phyloP scores from a whole-genome alignment of 2,888 invertebrate species.

The Parnassius orleans region DNA sequence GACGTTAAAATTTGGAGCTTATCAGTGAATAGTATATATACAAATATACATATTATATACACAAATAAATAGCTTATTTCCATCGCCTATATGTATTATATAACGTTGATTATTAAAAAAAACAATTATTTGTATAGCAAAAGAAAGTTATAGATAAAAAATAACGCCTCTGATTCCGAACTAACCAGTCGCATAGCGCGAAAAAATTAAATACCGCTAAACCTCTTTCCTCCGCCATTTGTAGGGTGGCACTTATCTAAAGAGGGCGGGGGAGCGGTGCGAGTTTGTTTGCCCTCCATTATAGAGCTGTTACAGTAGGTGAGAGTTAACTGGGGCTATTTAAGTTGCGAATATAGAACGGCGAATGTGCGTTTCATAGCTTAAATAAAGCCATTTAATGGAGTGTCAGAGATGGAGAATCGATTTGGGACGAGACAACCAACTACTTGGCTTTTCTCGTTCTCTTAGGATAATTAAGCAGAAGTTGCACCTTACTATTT shows the following conservation, averaged over 20 bases:
- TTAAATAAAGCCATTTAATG: not conserved
- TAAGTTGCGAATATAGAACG: constrained; percentile 23
- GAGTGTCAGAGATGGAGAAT: too few species aligned
- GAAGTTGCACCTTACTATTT: too few species aligned
- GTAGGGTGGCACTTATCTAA: constrained; percentile 39
- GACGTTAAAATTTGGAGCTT: too few species aligned
- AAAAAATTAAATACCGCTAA: constrained; percentile 25
- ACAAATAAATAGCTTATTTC: too few species aligned
- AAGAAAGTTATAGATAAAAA: constrained; percentile 16
- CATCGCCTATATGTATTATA: too few species aligned
- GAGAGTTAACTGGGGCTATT: constrained; percentile 34
- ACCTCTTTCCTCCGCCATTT: constrained; percentile 19
- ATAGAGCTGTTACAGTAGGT: constrained; percentile 43
- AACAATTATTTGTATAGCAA: not conserved
- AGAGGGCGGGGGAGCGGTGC: constrained; percentile 25
- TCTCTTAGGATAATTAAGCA: too few species aligned
- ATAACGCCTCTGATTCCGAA: not conserved
- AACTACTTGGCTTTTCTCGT: too few species aligned
- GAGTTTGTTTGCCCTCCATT: constrained; percentile 47
- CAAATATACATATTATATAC: too few species aligned
- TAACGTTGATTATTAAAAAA: too few species aligned
- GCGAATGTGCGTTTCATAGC: constrained; percentile 24
- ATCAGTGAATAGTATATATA: too few species aligned
- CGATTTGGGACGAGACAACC: too few species aligned
- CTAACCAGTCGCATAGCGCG: constrained; percentile 11